A percentile compares a stretch with the other conserved stretches of the same genome.
phyloP scores from a whole-genome alignment of 2,797 vertebrate genomes.

The Mus caroli region DNA sequence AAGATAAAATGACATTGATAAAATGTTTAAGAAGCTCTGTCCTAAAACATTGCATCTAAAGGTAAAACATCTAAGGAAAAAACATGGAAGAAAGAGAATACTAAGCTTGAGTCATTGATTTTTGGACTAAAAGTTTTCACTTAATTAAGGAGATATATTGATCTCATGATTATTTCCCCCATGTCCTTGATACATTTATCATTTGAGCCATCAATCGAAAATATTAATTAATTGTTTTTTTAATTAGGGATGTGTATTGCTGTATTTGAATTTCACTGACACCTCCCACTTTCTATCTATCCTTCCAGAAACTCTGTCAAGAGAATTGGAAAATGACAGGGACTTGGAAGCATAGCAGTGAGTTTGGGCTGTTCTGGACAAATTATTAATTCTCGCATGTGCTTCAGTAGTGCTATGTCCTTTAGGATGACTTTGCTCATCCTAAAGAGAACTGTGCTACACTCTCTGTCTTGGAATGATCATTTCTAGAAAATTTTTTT shows the following conservation, averaged over 20 bases:
- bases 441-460: not conserved
- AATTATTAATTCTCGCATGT: not conserved
- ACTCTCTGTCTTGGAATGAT: not conserved
- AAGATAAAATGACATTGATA: no score
- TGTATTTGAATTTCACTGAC: not conserved
- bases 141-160: not conserved
- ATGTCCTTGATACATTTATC: not conserved
- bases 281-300: not conserved
- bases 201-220: not conserved
- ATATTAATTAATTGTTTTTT: not conserved
- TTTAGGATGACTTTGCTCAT: not conserved
- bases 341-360: not conserved
- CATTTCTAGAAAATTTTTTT: not conserved
- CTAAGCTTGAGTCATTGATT: not conserved
- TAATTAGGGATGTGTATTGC: not conserved
- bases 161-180: not conserved
- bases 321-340: not conserved
- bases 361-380: not conserved
- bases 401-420: not conserved
- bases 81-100: not conserved
- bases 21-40: not conserved
- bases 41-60: not conserved
- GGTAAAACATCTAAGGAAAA: not conserved
- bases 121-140: not conserved
- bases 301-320: not conserved